Base-by-base conservation (phyloP, 2,113 vertebrate genomes). In the Irena cyanogastra region DNA sequence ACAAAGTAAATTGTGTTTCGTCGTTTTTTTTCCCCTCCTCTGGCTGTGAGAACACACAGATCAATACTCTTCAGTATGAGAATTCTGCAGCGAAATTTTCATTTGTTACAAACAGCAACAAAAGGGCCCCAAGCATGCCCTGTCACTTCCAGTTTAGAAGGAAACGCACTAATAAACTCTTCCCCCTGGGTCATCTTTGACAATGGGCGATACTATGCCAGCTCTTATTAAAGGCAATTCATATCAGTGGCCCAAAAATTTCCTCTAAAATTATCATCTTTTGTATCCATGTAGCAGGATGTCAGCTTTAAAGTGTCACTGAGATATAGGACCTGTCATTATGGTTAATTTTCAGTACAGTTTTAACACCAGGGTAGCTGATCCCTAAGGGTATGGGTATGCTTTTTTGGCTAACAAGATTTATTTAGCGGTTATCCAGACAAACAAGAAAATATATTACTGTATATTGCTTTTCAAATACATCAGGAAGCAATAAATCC, bases 221-320 rank as follows among this genome's bases (percentile, higher is more conserved):
- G 93, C 96, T 98, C 98, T 98, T 98, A 98, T 99, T 99, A 99
- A 98, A 97, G 95, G 96, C 95, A 98, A 98, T 97, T 98, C 98
- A 71, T 98, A 98, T 99, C 98, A 98, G 95, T 98, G 98, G 97
- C 98, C 98, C 98, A 70, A 98, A 99, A 98, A 98, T 98, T 98
- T 99, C 98, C 96, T 96, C 98, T 98, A 98, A 98, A 98, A 99
- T 99, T 98, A 99, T 95, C 97, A 97, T 99, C 98, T 98, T 98
- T 98, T 98, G 93, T 95, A 97, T 97, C 90, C 87, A 95, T 97
- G 93, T 97, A 98, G 98, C 98, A 98, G 95, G 93, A 98, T 98
- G 98, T 99, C 98, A 98, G 97, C 95, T 98, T 98, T 98, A 98
- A 99, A 98, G 98, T 98, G 97, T 98, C 97, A 98, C 72, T 95